A percentile compares a stretch with the other conserved stretches of the same genome.
Evolutionary conservation across 92 coral and sea anemone genomes (phyloP).

Genomic region (Porites cylindrica): DNA sequence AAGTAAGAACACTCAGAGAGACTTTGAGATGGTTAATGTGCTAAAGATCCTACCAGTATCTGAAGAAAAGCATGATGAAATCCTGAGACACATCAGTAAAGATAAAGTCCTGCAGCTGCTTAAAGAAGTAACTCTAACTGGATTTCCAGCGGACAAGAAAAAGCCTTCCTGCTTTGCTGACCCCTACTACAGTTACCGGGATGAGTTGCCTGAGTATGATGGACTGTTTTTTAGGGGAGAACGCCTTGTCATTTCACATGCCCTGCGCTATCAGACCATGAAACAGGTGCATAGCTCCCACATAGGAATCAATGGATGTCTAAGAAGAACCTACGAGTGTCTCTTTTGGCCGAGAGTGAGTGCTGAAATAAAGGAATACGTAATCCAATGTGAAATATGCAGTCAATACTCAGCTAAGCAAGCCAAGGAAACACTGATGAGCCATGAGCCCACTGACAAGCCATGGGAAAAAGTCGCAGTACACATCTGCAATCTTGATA

Average conservation of each 20-base stretch:
- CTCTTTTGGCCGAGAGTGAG: neutral
- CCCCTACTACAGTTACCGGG: conserved; percentile 53
- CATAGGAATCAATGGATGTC: neutral
- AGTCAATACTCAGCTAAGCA: neutral
- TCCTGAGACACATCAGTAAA: conserved; percentile 23
- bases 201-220: conserved; percentile 37
- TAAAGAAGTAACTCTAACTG: conserved; percentile 50
- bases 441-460: too few relatives aligned
- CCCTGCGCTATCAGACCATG: neutral
- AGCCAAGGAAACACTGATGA: neutral
- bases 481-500: too few relatives aligned
- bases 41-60: neutral
- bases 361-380: neutral
- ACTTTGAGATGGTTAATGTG: conserved; percentile 56
- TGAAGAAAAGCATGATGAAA: conserved; percentile 35
- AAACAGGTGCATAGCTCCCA: neutral
- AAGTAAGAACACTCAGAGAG: conserved; percentile 48
- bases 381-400: too few relatives aligned
- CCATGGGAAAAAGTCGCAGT: too few relatives aligned
- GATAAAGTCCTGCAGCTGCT: conserved; percentile 63
- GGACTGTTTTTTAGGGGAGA: neutral
- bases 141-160: conserved; percentile 66
- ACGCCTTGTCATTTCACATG: neutral
- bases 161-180: conserved; percentile 40
- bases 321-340: neutral